Base-by-base conservation (phyloP, 2,113 vertebrate genomes). In the Salvelinus namaycush region DNA sequence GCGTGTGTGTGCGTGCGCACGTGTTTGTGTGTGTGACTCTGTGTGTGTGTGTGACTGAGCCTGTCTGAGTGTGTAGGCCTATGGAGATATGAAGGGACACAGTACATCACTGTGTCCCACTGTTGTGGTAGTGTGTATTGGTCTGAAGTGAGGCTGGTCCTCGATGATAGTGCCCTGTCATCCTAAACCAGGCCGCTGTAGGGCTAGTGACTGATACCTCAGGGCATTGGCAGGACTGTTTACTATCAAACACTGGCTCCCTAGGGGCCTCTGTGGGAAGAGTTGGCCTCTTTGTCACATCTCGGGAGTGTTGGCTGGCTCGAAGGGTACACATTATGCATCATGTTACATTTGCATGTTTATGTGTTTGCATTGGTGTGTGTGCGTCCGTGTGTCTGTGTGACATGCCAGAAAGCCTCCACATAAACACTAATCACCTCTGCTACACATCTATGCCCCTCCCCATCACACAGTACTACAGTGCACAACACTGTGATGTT, bases 91-190 rank as follows among this genome's bases (percentile, higher is more conserved):
- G 51, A 24, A 27, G 13, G 5, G 31, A 16, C 22, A 18, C 18
- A 20, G 68, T 70, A 20, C n/a, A n/a, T 39, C 16, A 6, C 4
- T 20, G 11, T 71, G 48, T 13, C 79, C 51, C 29, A 4, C 3
- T 70, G 68, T 27, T 14, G 2, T 60, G 68, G 22, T 26, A 44
- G 59, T 67, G n/a, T 49, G 24, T 69, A 74, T 79, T 81, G 78
- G 71, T 80, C 74, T 69, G 18, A 73, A 78, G 64, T 18, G 26
- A 72, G 69, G 51, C 44, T 73, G 72, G 64, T 34, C 51, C 16
- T 67, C 26, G 64, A 74, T 76, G 82, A 84, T 74, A 73, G 69
- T 75, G 68, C 77, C 48, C 68, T 74, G 75, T 82, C 79, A 78
- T 70, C 76, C 73, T 57, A 73, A 78, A 68, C 72, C 22, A 12